Percentiles rank a stretch among this genome's conserved stretches.
Evolutionary conservation across 2,797 vertebrate species (phyloP).

Genomic region (Tokudaia muenninki): DNA sequence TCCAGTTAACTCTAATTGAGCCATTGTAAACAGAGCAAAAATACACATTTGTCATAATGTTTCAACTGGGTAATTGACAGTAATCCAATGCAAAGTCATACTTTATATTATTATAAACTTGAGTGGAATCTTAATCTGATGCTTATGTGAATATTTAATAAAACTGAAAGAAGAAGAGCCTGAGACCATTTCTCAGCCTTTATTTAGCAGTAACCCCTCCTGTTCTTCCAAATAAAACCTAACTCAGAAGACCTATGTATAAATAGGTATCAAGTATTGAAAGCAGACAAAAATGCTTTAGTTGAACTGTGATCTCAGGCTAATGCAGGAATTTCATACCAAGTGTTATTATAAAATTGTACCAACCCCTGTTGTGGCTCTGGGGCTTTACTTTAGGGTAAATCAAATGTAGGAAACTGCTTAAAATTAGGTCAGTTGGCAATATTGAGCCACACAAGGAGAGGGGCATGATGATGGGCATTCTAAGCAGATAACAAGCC

Average conservation of each 20-base stretch:
- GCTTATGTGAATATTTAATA: slow-evolving; percentile 21
- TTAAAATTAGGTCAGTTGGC: neutral
- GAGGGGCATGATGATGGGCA: neutral
- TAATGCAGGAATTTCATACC: neutral
- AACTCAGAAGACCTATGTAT: neutral
- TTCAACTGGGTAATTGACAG: neutral
- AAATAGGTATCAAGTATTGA: neutral
- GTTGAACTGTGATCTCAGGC: neutral
- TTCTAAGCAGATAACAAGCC: neutral
- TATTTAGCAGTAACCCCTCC: neutral
- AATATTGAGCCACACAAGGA: neutral
- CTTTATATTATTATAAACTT: slow-evolving; percentile 42
- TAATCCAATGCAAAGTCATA: slow-evolving; percentile 26
- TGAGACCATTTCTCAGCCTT: slow-evolving; percentile 34
- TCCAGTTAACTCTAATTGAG: neutral
- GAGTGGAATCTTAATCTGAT: neutral
- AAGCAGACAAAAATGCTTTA: slow-evolving; percentile 9
- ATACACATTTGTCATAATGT: neutral
- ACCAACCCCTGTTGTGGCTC: neutral
- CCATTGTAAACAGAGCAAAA: slow-evolving; percentile 31
- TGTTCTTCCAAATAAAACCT: slow-evolving; percentile 6
- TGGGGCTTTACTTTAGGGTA: neutral
- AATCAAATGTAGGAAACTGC: neutral
- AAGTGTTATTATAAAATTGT: neutral
- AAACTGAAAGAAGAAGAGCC: slow-evolving; percentile 6